Conservation (phyloP, 2,113 vertebrate species). For the Coturnix japonica region DNA sequence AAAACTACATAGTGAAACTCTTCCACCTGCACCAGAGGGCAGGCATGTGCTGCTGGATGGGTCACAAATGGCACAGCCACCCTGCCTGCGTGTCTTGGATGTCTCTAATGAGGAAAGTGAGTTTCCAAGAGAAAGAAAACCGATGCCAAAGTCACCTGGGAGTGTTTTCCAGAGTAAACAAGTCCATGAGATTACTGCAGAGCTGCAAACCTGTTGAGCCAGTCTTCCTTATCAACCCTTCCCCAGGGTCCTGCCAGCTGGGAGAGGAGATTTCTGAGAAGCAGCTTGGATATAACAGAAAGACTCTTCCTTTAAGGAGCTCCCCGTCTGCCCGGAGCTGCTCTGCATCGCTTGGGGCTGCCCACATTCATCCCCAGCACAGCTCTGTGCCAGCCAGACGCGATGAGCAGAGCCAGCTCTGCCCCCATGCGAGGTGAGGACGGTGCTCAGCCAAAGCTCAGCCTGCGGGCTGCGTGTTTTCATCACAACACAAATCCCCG, state of each 20-base stretch:
- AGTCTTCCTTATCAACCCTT: neutral
- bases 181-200: neutral
- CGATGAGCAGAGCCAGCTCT: neutral
- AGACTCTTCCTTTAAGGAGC: neutral
- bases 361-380: neutral
- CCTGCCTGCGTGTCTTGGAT: neutral
- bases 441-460: neutral
- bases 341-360: neutral
- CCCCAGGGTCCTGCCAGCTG: neutral
- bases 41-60: neutral
- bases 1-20: neutral
- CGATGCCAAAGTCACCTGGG: neutral
- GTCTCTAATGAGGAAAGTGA: neutral
- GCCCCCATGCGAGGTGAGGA: fast-evolving
- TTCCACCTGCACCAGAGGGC: neutral
- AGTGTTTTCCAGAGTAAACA: neutral
- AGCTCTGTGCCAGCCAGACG: neutral
- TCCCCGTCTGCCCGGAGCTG: neutral
- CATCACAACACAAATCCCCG: neutral
- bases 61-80: neutral
- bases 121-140: neutral
- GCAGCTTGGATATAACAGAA: neutral
- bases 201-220: slow-evolving; percentile 4
- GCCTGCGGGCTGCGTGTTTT: neutral
- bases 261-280: neutral